Percentiles rank a stretch among this genome's conserved stretches.
These are phyloP conservation scores for Theristicus caerulescens DNA, from an alignment of 2,113 vertebrate genomes.

Conservation along the genomic window DNA sequence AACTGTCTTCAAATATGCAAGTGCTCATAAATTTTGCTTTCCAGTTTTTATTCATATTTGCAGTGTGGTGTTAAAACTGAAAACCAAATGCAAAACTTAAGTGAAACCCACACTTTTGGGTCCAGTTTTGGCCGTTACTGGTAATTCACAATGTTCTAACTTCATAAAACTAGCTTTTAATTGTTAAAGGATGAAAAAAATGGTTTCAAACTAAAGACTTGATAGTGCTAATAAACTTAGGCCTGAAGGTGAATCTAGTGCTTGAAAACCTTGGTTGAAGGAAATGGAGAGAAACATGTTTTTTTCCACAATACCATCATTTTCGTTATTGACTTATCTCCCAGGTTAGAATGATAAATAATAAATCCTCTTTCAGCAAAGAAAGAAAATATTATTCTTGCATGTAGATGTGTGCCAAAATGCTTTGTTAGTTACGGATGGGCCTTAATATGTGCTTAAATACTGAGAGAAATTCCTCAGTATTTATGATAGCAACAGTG, in stretches of 20 bases:
- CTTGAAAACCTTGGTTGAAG: background rate
- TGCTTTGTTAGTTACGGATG: background rate
- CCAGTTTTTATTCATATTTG: background rate
- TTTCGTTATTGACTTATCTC: background rate
- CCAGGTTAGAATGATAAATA: background rate
- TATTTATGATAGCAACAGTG: background rate
- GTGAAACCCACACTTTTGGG: background rate
- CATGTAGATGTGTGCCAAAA: background rate
- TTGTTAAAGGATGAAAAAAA: background rate
- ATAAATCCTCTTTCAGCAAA: background rate
- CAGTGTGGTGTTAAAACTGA: background rate
- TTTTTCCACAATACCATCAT: background rate
- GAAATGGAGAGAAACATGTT: rapidly evolving
- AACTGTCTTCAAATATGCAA: background rate
- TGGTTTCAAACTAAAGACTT: background rate
- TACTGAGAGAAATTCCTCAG: background rate
- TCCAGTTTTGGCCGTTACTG: background rate
- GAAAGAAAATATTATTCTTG: background rate
- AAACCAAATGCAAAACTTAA: background rate
- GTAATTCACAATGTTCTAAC: background rate
- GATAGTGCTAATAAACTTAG: background rate
- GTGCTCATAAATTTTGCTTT: background rate
- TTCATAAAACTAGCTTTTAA: background rate
- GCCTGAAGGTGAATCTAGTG: background rate
- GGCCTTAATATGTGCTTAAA: background rate